Evolutionary conservation across 2,888 invertebrate genomes (phyloP).

Genomic region (Eupeodes latifasciatus): DNA sequence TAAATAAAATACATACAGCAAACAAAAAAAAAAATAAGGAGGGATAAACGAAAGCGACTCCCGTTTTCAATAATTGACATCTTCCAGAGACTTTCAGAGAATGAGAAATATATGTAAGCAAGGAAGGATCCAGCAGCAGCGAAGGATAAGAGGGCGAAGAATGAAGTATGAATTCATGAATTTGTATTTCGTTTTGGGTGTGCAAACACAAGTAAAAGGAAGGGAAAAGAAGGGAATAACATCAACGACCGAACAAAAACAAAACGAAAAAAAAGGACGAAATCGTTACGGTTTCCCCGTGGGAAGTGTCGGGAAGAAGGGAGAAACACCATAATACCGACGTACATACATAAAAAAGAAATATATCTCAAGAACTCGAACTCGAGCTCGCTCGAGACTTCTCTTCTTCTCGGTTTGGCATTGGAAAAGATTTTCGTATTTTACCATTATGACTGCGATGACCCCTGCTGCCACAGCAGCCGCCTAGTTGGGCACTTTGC

Average conservation of each 20-base stretch:
- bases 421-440: conserved; percentile 74
- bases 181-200: conserved; percentile 62
- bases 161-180: conserved; percentile 38
- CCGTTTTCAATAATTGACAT: conserved; percentile 71
- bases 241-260: not conserved
- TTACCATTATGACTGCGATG: conserved; percentile 69
- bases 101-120: not conserved
- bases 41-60: conserved; percentile 49
- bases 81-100: conserved; percentile 32
- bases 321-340: conserved; percentile 21
- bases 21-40: conserved; percentile 20
- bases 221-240: not conserved
- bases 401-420: conserved; percentile 57
- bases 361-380: conserved; percentile 47
- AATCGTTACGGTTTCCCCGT: not conserved
- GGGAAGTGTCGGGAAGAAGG: not conserved
- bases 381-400: not conserved
- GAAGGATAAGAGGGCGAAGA: not conserved
- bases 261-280: conserved; percentile 20
- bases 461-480: conserved; percentile 58
- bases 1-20: conserved; percentile 50
- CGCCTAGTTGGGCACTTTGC: conserved; percentile 28
- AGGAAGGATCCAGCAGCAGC: not conserved
- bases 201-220: conserved; percentile 53
- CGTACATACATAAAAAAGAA: conserved; percentile 9